Evolutionary conservation across 2,113 vertebrate genomes (phyloP), one percentile per base, ranked within the genome.

Genomic region (Alouatta palliata): DNA sequence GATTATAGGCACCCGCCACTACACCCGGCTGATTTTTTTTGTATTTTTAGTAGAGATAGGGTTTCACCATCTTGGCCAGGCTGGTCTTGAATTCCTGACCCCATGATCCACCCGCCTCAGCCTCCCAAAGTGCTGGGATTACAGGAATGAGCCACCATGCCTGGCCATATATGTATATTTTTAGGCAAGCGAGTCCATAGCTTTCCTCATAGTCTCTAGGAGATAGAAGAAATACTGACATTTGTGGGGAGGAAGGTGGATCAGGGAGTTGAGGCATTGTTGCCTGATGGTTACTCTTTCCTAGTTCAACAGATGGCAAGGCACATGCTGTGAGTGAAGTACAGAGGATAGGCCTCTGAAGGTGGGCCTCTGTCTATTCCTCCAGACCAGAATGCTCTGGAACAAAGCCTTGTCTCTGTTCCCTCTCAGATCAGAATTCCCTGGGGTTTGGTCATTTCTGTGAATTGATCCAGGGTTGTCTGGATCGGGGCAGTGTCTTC

Each of bases 401-500:
- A 71, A 77, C 32, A 87, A 64, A 81, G 52, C 66, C 49, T 86
- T 84, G 58, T 80, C 37, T 87, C 19, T 30, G 45, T 77, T 77
- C 27, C 8, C 45, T 87, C 37, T 79, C 56, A 92, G 79, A 91
- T 14, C n/a, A 75, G 70, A 96, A 90, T 95, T 80, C 43, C 61
- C 45, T 92, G 61, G 90, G 37, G 37, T 88, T 81, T n/a, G 35
- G 79, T 80, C 25, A 52, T 25, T 89, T 93, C 54, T 93, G 12
- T 6, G 56, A 25, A 35, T 87, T 4, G 16, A 32, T 37, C 20
- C 40, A 49, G 61, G n/a, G 37, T 71, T 75, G 40, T 43, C 83
- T 94, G 61, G 76, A 92, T 58, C 23, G 87, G 45, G 49, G 30
- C 17, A 52, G 19, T 61, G 37, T 92, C 76, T 79, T 27, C 25